Percentiles rank a stretch among this genome's conserved stretches.
phyloP scores from a whole-genome alignment of 2,888 invertebrate species.

The Azorinus chamasolen region DNA sequence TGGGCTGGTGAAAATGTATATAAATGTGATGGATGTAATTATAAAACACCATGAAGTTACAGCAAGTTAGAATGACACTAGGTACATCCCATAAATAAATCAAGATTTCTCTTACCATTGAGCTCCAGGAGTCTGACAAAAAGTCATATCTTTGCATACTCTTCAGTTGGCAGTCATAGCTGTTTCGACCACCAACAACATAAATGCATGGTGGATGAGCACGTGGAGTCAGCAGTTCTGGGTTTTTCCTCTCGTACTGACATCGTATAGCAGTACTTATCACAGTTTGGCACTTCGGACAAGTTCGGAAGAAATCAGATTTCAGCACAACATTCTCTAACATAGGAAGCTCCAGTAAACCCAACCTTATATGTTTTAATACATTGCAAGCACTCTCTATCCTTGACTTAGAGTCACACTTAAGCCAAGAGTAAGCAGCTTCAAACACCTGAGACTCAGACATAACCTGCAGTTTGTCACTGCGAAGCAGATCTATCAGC shows the following conservation, averaged over 20 bases:
- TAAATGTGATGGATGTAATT: too few species aligned
- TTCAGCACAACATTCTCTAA: constrained; percentile 82
- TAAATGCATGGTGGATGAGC: constrained; percentile 84
- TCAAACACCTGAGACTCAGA: constrained; percentile 83
- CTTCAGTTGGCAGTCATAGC: constrained; percentile 83
- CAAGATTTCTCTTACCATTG: constrained; percentile 75
- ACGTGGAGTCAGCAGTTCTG: constrained; percentile 77
- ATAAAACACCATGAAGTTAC: too few species aligned
- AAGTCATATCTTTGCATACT: constrained; percentile 84
- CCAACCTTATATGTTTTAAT: constrained; percentile 82
- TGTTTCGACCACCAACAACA: constrained; percentile 85
- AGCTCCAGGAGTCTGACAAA: constrained; percentile 82
- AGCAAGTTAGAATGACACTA: too few species aligned
- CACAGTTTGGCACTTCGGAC: constrained; percentile 83
- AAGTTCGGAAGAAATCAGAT: constrained; percentile 81
- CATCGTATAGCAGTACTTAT: constrained; percentile 82
- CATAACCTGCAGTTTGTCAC: constrained; percentile 82
- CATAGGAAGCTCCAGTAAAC: constrained; percentile 79
- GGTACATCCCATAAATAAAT: too few species aligned
- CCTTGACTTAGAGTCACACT: constrained; percentile 74
- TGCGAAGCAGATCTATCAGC: constrained; percentile 77
- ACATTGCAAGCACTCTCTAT: constrained; percentile 76
- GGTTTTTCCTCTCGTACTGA: constrained; percentile 77
- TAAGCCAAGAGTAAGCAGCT: constrained; percentile 82
- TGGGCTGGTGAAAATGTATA: too few species aligned